Percentiles rank a stretch among this genome's conserved stretches.
These are phyloP conservation scores for Luidia sarsii DNA, from an alignment of 53 echinoderm and acorn worm genomes.

Conservation along the genomic window DNA sequence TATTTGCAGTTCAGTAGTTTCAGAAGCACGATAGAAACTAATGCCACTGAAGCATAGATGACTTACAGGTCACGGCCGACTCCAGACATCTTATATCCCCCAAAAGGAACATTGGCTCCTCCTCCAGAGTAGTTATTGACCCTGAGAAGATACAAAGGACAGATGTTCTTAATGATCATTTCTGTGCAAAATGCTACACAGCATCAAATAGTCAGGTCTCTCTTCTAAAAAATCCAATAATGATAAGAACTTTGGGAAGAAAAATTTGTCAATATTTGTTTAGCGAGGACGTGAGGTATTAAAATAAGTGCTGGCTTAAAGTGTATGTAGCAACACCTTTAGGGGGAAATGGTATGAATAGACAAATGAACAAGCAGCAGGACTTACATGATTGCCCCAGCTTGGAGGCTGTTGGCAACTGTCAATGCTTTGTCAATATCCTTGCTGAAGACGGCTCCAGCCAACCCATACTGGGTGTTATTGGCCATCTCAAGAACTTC, in stretches of 20 bases:
- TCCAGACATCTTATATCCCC: conserved; percentile 95
- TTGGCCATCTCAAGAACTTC: conserved; percentile 85
- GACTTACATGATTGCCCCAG: conserved; percentile 84
- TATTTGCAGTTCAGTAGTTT: neutral
- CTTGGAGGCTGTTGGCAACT: conserved; percentile 75
- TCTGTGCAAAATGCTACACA: too few relatives aligned
- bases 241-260: too few relatives aligned
- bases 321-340: neutral
- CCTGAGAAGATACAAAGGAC: too few relatives aligned
- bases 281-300: too few relatives aligned
- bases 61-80: conserved; percentile 79
- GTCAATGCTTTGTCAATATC: conserved; percentile 87
- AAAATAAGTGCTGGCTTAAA: too few relatives aligned
- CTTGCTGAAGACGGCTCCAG: conserved; percentile 84
- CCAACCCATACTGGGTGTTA: conserved; percentile 79
- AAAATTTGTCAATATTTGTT: too few relatives aligned
- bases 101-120: conserved; percentile 78
- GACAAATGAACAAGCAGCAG: neutral
- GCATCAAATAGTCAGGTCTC: too few relatives aligned
- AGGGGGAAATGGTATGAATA: neutral
- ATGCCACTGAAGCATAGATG: neutral
- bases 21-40: neutral
- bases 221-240: too few relatives aligned
- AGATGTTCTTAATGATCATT: too few relatives aligned
- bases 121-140: conserved; percentile 80